Base-by-base conservation (phyloP, 1,140 invertebrate genomes). In the Pygmarrhopalites habei region DNA sequence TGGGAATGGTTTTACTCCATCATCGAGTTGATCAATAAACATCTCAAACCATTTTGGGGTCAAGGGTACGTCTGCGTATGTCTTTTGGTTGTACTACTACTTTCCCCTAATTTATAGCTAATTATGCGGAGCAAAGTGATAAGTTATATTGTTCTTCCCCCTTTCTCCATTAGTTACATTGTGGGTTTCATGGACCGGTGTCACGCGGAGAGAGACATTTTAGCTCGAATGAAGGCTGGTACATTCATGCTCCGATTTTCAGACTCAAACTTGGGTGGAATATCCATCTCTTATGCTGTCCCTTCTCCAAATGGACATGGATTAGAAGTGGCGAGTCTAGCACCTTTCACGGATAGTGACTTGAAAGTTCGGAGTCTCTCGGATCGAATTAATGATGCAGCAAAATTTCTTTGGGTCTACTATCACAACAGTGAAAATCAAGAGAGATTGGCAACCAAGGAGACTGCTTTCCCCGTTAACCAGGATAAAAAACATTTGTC, bases 191-290 rank as follows among this genome's bases (percentile, higher is more conserved):
- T 57, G n/a, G 10, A 19, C n/a, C 26, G 55, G 17, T 19, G 14
- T 10, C 21, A 41, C 12, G 55, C 55, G 5, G 55, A 57, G 23
- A n/a, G 10, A 2, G 15, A n/a, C 2, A 12, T 57, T 10, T 10
- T 32, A 17, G 12, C 19, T 2, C 4, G 14, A 25, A 10, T 2
- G 3, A 41, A 35, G 10, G 3, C 39, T 2, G 55, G 55, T 3
- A 21, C 35, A 35, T 57, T 57, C 19, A 12, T 57, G n/a, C 55
- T 57, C 19, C 55, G 55, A 17, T 57, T 57, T 43, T 57, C 55
- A 21, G 55, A 57, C 23, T 15, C 14, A 12, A 25, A 14, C 3
- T 43, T 57, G 55, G 55, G 55, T 41, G 55, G 29, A 25, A 41
- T 57, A 2, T 19, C 12, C 19, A 32, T 57, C 17, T 26, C 49